These are phyloP conservation scores for Chinchilla lanigera DNA, from an alignment of 2,113 vertebrate genomes.

Conservation along the genomic window DNA sequence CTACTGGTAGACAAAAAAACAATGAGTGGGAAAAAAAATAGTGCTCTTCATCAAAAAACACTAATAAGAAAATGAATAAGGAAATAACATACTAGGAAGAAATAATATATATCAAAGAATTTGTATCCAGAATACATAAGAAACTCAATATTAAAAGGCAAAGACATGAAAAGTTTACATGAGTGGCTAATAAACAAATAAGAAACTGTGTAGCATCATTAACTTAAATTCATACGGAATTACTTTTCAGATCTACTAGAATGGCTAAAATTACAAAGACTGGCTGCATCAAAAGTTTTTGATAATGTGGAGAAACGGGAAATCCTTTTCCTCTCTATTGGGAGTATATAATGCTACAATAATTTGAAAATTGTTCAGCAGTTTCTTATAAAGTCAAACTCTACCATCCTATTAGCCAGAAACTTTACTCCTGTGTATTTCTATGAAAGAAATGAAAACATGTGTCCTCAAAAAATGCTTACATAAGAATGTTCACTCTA, in stretches of 20 bases:
- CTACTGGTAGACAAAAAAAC: background rate
- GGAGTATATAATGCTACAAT: background rate
- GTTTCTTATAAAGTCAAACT: background rate
- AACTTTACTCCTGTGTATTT: background rate
- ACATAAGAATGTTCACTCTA: background rate
- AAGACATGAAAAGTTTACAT: background rate
- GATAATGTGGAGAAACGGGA: background rate
- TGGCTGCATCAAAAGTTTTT: background rate
- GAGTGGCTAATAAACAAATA: background rate
- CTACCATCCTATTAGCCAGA: background rate
- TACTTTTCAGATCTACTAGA: background rate
- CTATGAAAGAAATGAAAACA: constrained; percentile 24
- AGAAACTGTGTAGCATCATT: background rate
- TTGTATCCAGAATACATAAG: background rate
- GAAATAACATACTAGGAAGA: background rate
- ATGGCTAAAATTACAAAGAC: background rate
- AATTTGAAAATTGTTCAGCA: background rate
- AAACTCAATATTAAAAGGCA: background rate
- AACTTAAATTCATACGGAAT: background rate
- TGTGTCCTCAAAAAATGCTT: background rate
- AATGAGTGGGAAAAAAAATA: background rate
- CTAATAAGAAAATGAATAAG: background rate
- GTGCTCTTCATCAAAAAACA: background rate
- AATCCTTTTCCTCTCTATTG: background rate
- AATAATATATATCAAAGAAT: background rate